These are phyloP conservation scores for Coturnix japonica DNA, from an alignment of 2,113 vertebrate genomes.

Conservation along the genomic window DNA sequence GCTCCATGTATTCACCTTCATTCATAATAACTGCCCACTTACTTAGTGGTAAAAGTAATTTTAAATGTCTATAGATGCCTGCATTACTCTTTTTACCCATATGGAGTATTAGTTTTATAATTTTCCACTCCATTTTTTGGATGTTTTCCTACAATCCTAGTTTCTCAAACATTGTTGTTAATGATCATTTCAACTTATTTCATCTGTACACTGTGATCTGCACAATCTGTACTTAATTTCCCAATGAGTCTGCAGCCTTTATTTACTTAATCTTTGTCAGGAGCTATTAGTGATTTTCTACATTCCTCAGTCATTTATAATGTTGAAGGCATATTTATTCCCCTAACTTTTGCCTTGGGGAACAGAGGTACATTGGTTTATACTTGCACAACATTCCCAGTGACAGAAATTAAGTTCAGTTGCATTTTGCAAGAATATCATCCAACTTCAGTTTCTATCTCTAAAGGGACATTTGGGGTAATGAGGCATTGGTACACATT, in stretches of 20 bases:
- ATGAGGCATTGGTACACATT: neutral
- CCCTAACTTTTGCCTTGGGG: neutral
- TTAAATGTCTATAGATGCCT: neutral
- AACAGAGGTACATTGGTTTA: neutral
- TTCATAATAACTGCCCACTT: neutral
- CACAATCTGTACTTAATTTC: neutral
- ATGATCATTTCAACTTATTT: neutral
- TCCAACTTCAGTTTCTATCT: neutral
- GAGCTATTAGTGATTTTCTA: neutral
- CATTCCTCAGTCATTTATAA: neutral
- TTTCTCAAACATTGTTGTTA: neutral
- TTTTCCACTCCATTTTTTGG: neutral
- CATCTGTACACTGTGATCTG: neutral
- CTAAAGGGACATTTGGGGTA: neutral
- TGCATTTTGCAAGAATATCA: neutral
- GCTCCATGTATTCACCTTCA: neutral
- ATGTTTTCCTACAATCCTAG: neutral
- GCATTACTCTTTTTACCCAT: neutral
- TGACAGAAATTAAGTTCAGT: constrained; percentile 16
- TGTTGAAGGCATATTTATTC: neutral
- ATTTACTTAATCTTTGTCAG: neutral
- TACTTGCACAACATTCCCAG: neutral
- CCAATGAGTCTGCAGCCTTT: neutral
- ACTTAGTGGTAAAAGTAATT: neutral
- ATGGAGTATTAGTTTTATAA: rapidly evolving